These are phyloP conservation scores for Aleadryas rufinucha DNA, from an alignment of 2,113 vertebrate species.

Conservation along the genomic window DNA sequence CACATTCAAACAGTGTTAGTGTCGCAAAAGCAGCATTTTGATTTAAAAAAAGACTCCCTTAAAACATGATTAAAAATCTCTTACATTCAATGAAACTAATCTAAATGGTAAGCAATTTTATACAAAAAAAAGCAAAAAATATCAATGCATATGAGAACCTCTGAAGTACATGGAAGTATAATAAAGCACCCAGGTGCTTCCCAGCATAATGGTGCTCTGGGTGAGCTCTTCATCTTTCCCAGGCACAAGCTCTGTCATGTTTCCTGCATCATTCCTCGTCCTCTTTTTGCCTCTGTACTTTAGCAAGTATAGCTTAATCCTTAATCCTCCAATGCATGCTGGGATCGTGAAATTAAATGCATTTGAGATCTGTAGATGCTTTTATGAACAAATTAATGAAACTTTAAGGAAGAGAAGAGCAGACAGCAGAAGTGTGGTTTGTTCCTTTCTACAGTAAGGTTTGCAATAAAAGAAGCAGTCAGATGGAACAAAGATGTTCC, in stretches of 20 bases:
- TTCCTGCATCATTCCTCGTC: neutral
- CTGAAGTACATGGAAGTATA: neutral
- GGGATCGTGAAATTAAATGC: neutral
- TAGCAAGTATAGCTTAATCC: neutral
- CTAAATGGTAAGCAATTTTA: neutral
- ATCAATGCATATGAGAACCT: neutral
- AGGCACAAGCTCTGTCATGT: neutral
- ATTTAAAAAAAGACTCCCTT: neutral
- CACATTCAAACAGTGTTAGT: neutral
- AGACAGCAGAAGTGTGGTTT: neutral
- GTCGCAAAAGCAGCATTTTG: neutral
- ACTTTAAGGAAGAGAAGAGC: neutral
- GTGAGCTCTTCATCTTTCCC: neutral
- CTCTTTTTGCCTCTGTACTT: neutral
- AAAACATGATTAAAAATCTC: neutral
- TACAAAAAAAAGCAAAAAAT: neutral
- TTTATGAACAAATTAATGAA: neutral
- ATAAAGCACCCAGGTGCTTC: neutral
- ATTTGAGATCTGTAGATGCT: neutral
- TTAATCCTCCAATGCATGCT: neutral
- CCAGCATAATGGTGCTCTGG: neutral
- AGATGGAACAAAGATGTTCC: slow-evolving; percentile 1
- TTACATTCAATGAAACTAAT: neutral
- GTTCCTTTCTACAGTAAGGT: neutral
- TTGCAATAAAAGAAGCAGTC: slow-evolving; percentile 14